These are phyloP conservation scores for Sinodicranocentrus sp. DNA, from an alignment of 2,888 invertebrate species.

Conservation along the genomic window DNA sequence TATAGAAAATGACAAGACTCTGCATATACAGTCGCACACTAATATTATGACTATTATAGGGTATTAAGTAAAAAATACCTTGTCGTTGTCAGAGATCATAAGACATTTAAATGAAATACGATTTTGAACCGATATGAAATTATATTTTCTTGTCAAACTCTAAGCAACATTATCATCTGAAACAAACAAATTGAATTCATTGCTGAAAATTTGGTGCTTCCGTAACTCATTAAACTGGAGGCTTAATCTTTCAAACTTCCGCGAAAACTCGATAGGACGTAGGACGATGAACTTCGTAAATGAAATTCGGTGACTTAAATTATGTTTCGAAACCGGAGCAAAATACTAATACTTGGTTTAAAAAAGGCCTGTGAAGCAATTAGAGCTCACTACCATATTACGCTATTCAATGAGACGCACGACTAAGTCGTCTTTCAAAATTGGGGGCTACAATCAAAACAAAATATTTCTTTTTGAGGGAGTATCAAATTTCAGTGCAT, in stretches of 20 bases:
- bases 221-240: not conserved
- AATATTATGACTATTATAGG: not conserved
- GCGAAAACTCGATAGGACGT: not conserved
- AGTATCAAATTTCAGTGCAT: slow-evolving; percentile 5
- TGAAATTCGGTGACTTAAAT: not conserved
- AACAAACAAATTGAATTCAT: no score
- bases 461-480: not conserved
- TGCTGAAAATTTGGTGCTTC: no score
- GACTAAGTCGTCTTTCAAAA: slow-evolving; percentile 31
- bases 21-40: no score
- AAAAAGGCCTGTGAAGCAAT: not conserved
- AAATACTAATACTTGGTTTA: not conserved
- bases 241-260: no score
- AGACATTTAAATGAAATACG: no score
- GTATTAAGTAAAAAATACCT: no score
- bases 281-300: not conserved
- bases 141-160: no score
- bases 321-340: not conserved
- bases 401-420: not conserved
- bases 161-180: no score
- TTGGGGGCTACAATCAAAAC: slow-evolving; percentile 42
- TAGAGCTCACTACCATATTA: not conserved
- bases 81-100: no score
- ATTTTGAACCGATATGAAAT: no score
- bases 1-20: no score